These are phyloP conservation scores for Corticium candelabrum DNA, from an alignment of 37 sponge, comb jelly and placozoan species.

Conservation along the genomic window DNA sequence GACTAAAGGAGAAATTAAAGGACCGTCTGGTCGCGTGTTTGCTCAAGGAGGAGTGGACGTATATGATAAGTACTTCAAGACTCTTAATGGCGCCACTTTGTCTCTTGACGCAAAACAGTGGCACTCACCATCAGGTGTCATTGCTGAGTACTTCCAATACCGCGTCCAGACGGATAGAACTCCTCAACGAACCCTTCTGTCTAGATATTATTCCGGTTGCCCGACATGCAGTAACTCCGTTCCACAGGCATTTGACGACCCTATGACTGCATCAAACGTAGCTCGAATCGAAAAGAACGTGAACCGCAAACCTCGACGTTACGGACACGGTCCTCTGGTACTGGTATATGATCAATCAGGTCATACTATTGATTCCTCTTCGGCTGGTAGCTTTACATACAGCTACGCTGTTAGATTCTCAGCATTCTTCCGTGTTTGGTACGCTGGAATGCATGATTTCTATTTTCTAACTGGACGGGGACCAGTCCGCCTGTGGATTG, in stretches of 20 bases:
- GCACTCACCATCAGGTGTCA: slow-evolving; percentile 2
- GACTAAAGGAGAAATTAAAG: not conserved
- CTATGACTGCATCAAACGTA: not conserved
- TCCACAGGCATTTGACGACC: not conserved
- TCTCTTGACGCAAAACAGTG: not conserved
- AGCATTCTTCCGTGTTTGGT: not conserved
- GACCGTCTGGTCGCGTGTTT: not conserved
- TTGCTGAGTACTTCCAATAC: slow-evolving; percentile 14
- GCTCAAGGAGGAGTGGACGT: not conserved
- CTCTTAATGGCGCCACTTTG: not conserved
- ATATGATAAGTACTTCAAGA: not conserved
- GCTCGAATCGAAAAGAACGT: not conserved
- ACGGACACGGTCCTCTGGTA: slow-evolving; percentile 3
- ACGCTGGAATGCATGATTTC: not conserved
- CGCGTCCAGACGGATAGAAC: not conserved
- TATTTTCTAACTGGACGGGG: not conserved
- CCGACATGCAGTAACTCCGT: not conserved
- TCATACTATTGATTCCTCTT: not conserved
- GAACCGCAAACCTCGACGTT: not conserved
- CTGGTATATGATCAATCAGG: not conserved
- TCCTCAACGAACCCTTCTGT: not conserved
- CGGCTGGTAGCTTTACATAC: not conserved
- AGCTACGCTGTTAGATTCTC: not conserved
- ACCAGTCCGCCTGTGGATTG: slow-evolving; percentile 6
- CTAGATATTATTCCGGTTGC: not conserved